A percentile compares a stretch with the other conserved stretches of the same genome.
These are phyloP conservation scores for Folsomia manolachei DNA, from an alignment of 2,888 invertebrate genomes.

Conservation along the genomic window DNA sequence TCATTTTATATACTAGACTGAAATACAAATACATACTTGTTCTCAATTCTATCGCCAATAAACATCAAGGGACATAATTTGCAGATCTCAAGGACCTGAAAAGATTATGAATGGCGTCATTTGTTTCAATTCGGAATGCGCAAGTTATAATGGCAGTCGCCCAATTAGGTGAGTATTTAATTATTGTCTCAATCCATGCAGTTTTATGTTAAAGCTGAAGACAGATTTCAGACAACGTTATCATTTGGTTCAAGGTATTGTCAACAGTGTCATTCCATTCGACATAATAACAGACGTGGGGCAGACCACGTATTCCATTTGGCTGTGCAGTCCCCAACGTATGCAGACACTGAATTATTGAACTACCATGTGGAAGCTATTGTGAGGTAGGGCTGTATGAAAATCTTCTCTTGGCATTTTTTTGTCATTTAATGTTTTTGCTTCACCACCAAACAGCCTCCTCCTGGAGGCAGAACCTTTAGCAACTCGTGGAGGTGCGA, in stretches of 20 bases:
- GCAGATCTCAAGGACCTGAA: conserved; percentile 64
- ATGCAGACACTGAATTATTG: conserved; percentile 85
- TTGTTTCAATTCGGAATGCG: conserved; percentile 72
- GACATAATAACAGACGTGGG: conserved; percentile 82
- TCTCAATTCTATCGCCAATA: too few species aligned
- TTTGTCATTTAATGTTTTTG: neutral
- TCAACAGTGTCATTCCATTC: conserved; percentile 80
- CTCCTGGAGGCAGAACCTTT: conserved; percentile 87
- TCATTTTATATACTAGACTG: neutral
- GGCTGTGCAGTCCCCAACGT: conserved; percentile 80
- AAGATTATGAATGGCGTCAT: conserved; percentile 36
- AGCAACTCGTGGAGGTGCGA: conserved; percentile 56
- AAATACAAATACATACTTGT: too few species aligned
- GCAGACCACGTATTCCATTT: conserved; percentile 88
- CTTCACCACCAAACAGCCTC: conserved; percentile 57
- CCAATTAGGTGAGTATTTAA: conserved; percentile 68
- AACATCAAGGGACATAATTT: too few species aligned
- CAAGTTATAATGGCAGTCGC: conserved; percentile 88
- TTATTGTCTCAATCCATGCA: neutral
- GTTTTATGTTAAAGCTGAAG: neutral
- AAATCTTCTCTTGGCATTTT: neutral
- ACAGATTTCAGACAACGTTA: too few species aligned
- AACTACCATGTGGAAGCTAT: conserved; percentile 92
- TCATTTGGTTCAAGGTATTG: too few species aligned
- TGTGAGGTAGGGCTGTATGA: conserved; percentile 65